These are phyloP conservation scores for Scortum barcoo DNA, from an alignment of 2,113 vertebrate species.

Conservation along the genomic window DNA sequence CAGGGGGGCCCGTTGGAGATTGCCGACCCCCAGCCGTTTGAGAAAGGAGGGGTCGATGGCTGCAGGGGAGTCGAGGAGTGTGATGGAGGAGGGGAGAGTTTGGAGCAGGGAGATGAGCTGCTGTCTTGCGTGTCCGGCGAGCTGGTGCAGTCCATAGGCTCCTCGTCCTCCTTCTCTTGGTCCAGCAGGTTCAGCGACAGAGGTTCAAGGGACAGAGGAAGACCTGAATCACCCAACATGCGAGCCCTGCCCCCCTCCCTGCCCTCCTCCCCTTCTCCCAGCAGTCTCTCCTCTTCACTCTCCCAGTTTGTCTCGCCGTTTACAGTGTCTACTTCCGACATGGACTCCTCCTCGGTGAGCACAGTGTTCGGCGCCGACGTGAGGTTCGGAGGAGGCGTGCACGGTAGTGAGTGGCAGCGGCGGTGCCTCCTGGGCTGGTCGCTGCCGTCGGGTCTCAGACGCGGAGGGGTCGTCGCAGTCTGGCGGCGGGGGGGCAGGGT, in stretches of 20 bases:
- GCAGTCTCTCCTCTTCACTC: slow-evolving; percentile 19
- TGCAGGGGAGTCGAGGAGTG: slow-evolving; percentile 65
- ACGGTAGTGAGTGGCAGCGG: slow-evolving; percentile 91
- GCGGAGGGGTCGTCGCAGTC: slow-evolving; percentile 67
- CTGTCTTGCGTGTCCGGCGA: slow-evolving; percentile 82
- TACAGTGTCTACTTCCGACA: not conserved
- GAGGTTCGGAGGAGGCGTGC: slow-evolving; percentile 88
- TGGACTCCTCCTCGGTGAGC: slow-evolving; percentile 46
- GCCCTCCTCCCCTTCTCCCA: slow-evolving; percentile 21
- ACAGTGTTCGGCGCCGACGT: slow-evolving; percentile 32
- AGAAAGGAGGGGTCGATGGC: slow-evolving; percentile 67
- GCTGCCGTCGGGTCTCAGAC: slow-evolving; percentile 18
- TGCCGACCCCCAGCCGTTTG: slow-evolving; percentile 82
- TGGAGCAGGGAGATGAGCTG: slow-evolving; percentile 48
- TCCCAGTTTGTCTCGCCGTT: not conserved
- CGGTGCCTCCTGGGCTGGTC: slow-evolving; percentile 70
- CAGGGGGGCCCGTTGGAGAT: slow-evolving; percentile 82
- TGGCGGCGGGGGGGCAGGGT: slow-evolving; percentile 85
- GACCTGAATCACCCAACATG: slow-evolving; percentile 64
- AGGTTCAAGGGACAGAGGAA: slow-evolving; percentile 74
- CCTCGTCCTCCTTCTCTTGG: slow-evolving; percentile 61
- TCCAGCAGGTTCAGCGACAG: slow-evolving; percentile 74
- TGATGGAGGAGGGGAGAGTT: slow-evolving; percentile 39
- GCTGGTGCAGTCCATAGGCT: slow-evolving; percentile 88
- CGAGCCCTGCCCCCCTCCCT: not conserved